Conservation (phyloP, 2,888 invertebrate species). For the Drosophila pseudotalamancana region DNA sequence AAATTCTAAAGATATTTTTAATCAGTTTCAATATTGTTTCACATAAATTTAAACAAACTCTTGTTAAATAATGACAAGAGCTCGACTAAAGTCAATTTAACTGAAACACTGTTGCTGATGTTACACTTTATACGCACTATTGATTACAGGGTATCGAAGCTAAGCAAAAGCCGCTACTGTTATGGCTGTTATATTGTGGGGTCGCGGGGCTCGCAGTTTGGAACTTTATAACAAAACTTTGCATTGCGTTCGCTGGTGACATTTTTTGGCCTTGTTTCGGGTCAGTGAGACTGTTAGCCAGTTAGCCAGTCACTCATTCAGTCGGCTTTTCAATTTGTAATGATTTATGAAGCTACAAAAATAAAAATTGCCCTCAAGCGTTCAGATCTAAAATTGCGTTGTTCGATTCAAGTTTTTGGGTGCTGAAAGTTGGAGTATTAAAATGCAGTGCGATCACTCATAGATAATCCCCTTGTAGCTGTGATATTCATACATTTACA, state of each 20-base stretch:
- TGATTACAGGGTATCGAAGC: not conserved
- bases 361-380: constrained; percentile 3
- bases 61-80: no score
- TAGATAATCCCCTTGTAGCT: constrained; percentile 3
- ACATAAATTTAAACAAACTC: no score
- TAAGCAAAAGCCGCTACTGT: constrained; percentile 17
- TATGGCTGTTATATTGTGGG: not conserved
- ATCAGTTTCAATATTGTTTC: not conserved
- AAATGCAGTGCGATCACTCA: constrained; percentile 12
- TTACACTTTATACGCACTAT: not conserved
- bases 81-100: no score
- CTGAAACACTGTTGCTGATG: no score
- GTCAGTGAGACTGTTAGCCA: constrained; percentile 15
- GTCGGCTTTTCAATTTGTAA: constrained; percentile 37
- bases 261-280: constrained; percentile 39
- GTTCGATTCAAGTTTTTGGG: constrained; percentile 20
- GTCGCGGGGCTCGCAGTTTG: constrained; percentile 15
- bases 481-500: not conserved
- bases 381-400: constrained; percentile 38
- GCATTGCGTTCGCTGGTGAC: constrained; percentile 37
- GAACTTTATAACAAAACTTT: constrained; percentile 46
- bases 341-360: constrained; percentile 57
- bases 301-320: constrained; percentile 10
- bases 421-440: constrained; percentile 12
- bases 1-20: not conserved